Base-by-base conservation (phyloP, 2,113 vertebrate genomes). In the Grallaria varia region DNA sequence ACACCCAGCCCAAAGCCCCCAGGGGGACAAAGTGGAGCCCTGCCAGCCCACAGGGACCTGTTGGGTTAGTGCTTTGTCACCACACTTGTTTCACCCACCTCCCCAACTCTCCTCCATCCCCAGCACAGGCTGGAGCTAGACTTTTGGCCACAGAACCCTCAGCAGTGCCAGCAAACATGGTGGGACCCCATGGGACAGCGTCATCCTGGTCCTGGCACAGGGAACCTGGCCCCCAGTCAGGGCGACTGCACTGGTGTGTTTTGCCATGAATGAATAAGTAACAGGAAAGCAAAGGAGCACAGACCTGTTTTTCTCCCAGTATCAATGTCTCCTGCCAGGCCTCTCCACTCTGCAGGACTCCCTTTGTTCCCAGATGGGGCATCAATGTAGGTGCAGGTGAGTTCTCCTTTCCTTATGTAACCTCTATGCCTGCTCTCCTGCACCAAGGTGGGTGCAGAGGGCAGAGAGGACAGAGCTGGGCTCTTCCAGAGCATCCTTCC, bases 251-350 rank as follows among this genome's bases (percentile, higher is more conserved):
- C 1, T 2, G 0, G 0, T 11, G 5, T 58, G 75, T 52, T 66
- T 79, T 21, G 18, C 49, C 39, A 27, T 37, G 44, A 37, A 25
- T 2, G 8, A 76, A 37, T 3, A 8, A 73, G 35, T 1, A 1
- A 19, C 52, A 58, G 58, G 12, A n/a, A 55, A 59, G 33, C 11
- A n/a, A 19, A 79, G 78, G 40, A 52, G 18, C 9, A 14, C 44
- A 56, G 35, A 12, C 11, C 6, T 0, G 0, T 6, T 55, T 60
- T 68, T 16, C 27, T 28, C 28, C 31, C 4, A 31, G n/a, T 37
- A 66, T 21, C 49, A 8, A 2, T 4, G 10, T 18, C 30, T 55
- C 44, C 53, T 87, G 69, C 44, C 10, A 12, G 42, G 21, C 44
- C 23, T 35, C 58, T 20, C 56, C 42, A 3, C 0, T 1, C 30